These are phyloP conservation scores for Semnornis frantzii DNA, from an alignment of 2,113 vertebrate species.

Conservation along the genomic window DNA sequence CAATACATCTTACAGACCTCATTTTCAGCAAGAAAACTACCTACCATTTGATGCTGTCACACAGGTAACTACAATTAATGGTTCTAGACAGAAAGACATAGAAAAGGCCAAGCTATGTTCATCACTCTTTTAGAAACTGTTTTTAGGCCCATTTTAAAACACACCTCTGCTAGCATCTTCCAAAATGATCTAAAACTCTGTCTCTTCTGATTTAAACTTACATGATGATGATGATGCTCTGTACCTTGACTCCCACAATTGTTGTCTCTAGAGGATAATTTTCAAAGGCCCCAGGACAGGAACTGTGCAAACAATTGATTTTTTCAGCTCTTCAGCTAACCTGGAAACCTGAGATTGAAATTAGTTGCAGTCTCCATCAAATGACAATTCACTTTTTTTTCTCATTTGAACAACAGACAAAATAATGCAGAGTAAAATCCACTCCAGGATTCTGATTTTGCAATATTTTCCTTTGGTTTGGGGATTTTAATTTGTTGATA, in stretches of 20 bases:
- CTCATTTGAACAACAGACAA: background rate
- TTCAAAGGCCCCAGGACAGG: background rate
- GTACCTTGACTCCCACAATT: background rate
- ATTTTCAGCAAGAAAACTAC: background rate
- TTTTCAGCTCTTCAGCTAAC: conserved; percentile 3
- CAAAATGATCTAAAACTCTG: background rate
- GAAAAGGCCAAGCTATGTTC: background rate
- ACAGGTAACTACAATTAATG: background rate
- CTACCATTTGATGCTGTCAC: background rate
- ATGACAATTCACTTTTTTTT: background rate
- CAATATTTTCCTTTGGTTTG: background rate
- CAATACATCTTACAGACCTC: background rate
- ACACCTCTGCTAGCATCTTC: background rate
- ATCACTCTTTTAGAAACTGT: background rate
- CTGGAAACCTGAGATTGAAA: background rate
- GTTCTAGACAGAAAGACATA: background rate
- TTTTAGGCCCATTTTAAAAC: background rate
- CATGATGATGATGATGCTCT: no score
- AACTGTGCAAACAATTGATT: background rate
- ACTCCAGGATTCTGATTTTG: background rate
- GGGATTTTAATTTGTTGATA: background rate
- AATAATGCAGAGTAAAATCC: background rate
- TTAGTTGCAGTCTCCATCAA: background rate
- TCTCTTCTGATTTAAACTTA: background rate
- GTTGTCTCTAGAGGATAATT: background rate